Evolutionary conservation across 2,888 invertebrate genomes (phyloP).

Genomic region (Sinopyrophorus schimmeli): DNA sequence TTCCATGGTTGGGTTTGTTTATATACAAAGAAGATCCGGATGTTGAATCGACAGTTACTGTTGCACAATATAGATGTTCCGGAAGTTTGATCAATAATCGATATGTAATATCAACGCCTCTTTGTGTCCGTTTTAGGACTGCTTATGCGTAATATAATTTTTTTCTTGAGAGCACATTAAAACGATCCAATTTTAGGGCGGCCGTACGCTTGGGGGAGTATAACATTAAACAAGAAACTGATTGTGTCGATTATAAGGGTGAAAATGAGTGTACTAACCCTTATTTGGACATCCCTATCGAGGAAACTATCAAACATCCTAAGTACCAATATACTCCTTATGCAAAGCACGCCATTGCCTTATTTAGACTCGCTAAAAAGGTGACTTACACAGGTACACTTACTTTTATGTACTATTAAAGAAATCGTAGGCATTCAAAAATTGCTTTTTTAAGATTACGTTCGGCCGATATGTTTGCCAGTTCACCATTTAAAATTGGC

Average conservation of each 20-base stretch:
- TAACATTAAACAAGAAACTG: neutral
- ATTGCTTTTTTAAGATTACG: constrained; percentile 5
- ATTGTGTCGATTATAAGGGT: neutral
- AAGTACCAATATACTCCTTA: neutral
- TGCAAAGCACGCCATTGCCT: neutral
- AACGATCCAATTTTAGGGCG: too few species aligned
- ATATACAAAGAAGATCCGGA: neutral
- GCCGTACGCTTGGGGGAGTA: constrained; percentile 5
- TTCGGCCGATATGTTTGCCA: constrained; percentile 2
- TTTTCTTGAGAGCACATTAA: too few species aligned
- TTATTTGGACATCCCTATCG: constrained; percentile 1
- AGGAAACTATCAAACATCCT: constrained; percentile 1
- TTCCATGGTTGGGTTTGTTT: constrained; percentile 10
- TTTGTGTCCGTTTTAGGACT: neutral
- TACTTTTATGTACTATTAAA: neutral
- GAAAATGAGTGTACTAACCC: constrained; percentile 1
- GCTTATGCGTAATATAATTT: too few species aligned
- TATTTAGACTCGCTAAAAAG: constrained; percentile 1
- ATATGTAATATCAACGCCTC: constrained; percentile 7
- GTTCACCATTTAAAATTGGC: too few species aligned
- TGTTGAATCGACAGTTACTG: neutral
- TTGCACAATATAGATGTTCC: neutral
- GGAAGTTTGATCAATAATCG: constrained; percentile 3
- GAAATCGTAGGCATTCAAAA: too few species aligned
- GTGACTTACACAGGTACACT: neutral